Percentiles rank a stretch among this genome's conserved stretches.
Evolutionary conservation across 37 sponge, comb jelly and placozoan genomes (phyloP).

Genomic region (Ephydatia muelleri): DNA sequence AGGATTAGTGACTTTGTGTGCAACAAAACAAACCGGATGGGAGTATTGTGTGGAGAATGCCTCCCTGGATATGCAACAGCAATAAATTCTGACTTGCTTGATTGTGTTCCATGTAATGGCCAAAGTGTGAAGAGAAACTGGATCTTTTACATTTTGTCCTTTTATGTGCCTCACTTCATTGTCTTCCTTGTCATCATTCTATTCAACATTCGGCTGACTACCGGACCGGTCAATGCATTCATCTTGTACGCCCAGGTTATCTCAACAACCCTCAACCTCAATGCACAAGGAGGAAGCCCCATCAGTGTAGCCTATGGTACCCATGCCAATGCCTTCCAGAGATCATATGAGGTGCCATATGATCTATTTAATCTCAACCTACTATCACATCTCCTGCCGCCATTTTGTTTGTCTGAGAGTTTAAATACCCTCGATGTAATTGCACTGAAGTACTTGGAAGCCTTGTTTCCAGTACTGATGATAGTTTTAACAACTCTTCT

Average conservation of each 20-base stretch:
- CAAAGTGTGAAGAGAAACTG: not conserved
- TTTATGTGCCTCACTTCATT: conserved; percentile 31
- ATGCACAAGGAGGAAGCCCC: conserved; percentile 37
- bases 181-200: conserved; percentile 43
- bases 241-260: conserved; percentile 49
- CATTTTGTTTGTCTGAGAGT: conserved; percentile 29
- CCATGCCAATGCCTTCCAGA: not conserved
- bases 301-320: not conserved
- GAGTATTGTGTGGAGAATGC: conserved; percentile 49
- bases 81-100: conserved; percentile 15
- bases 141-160: conserved; percentile 19
- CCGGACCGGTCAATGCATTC: conserved; percentile 63
- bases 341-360: conserved; percentile 21
- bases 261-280: conserved; percentile 6
- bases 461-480: not conserved
- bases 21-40: conserved; percentile 10
- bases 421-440: conserved; percentile 10
- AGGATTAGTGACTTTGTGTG: conserved; percentile 12
- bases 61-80: conserved; percentile 21
- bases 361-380: conserved; percentile 55
- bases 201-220: conserved; percentile 53
- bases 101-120: conserved; percentile 27
- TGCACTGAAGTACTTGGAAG: conserved; percentile 4
- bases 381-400: conserved; percentile 30
- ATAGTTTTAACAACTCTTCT: not conserved